Conservation (phyloP, 2,113 vertebrate species). For the Bothrops jararaca region DNA sequence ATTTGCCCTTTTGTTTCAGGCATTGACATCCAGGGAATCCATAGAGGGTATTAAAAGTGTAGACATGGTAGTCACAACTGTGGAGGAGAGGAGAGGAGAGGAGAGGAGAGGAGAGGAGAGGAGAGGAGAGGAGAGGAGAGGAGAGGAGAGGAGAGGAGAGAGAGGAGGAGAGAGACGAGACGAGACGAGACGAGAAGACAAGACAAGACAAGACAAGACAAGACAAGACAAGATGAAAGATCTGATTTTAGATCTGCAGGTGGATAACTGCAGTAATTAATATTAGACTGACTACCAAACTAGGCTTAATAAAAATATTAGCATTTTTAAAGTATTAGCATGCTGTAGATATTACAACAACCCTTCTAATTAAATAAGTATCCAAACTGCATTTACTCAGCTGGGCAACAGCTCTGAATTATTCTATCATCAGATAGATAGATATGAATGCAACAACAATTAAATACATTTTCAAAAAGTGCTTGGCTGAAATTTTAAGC, state of each 20-base stretch:
- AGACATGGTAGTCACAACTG: neutral
- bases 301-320: neutral
- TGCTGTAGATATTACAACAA: neutral
- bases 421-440: neutral
- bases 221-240: neutral
- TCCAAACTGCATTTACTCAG: neutral
- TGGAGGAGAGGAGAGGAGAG: neutral
- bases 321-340: neutral
- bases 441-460: neutral
- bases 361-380: neutral
- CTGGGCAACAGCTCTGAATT: neutral
- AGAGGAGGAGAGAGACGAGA: too few species aligned
- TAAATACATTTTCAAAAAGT: neutral
- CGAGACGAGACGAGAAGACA: neutral
- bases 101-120: neutral
- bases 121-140: too few species aligned
- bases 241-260: neutral
- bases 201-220: neutral
- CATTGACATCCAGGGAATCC: neutral
- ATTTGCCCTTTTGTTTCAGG: neutral
- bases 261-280: slow-evolving; percentile 21
- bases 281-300: neutral
- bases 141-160: neutral
- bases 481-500: neutral
- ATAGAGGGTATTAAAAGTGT: neutral